Base-by-base conservation (phyloP, 2,888 invertebrate genomes). In the Siphlonurus alternatus region DNA sequence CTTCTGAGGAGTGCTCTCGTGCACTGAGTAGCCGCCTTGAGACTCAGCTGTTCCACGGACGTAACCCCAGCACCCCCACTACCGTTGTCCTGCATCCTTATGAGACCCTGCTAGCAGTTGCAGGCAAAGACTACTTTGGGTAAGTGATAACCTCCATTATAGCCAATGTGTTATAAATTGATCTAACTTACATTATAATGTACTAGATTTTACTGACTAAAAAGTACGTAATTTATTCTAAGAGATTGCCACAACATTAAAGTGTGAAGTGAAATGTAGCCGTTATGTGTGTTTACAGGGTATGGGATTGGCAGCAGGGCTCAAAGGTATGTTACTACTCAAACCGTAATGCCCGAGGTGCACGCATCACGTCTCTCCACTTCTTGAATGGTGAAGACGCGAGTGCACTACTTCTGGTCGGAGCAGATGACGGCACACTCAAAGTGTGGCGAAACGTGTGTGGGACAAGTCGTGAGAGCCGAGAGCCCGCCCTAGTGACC, bases 71-170 rank as follows among this genome's bases (percentile, higher is more conserved):
- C 69, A 83, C 87, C 65, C 91, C 95, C 19, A 81, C 86, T 68
- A 83, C 89, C 38, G 79, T 95, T 53, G 82, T 84, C 69, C 89
- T 96, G 75, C 89, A 95, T 78, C 94, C 95, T 0, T 95, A 89
- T 75, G 93, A 94, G 74, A 86, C 89, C 68, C 89, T 92, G 74
- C 81, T 93, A 66, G 91, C 90, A 51, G 88, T 93, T 62, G 91
- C 93, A 54, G 89, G 88, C 72, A 87, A 86, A 74, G 91, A 93
- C 73, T 86, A 84, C 73, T 88, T 91, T 72, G 86, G 86, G 87
- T 87, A 72, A 70, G 73, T 67, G 53, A 68, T 53, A 61, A 10
- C 25, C 53, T 62, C 22, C 18, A 61, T 19, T 61, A 24, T 61
- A 10, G n/a, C 19, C 2, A 23, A 23, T 1, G 22, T 5, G 7